These are phyloP conservation scores for Hymenopus coronatus DNA, from an alignment of 2,888 invertebrate genomes.

Conservation along the genomic window DNA sequence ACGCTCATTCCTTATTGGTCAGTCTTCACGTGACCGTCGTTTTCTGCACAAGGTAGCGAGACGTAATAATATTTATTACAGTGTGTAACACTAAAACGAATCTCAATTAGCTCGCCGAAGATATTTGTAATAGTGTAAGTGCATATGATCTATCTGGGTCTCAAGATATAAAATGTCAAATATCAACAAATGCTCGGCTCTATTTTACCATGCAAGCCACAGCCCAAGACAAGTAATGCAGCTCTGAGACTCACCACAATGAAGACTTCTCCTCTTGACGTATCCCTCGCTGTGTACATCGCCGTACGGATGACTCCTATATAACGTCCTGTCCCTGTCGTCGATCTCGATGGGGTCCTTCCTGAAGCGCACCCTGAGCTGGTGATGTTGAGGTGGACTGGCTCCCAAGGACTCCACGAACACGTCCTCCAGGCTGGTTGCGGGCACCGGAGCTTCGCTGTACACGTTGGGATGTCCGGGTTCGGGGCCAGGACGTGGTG, in stretches of 20 bases:
- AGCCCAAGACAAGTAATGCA: too few species aligned
- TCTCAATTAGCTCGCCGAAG: too few species aligned
- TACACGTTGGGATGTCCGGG: constrained; percentile 43
- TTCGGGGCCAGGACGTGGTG: constrained; percentile 38
- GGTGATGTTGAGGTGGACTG: background rate
- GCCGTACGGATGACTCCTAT: background rate
- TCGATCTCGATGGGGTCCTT: background rate
- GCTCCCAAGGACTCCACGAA: background rate
- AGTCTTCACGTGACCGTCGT: too few species aligned
- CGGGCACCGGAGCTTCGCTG: constrained; percentile 40
- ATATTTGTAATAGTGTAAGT: too few species aligned
- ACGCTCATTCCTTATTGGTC: too few species aligned
- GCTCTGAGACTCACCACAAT: background rate
- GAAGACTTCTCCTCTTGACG: background rate
- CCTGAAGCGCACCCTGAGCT: background rate
- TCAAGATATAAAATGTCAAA: too few species aligned
- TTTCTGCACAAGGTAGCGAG: too few species aligned
- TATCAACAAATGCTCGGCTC: too few species aligned
- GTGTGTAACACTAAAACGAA: too few species aligned
- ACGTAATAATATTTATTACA: too few species aligned
- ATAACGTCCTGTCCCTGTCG: background rate
- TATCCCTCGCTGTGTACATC: background rate
- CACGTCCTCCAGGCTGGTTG: background rate
- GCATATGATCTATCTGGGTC: too few species aligned
- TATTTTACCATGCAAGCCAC: too few species aligned